Evolutionary conservation across 2,113 vertebrate species (phyloP), one percentile per base, ranked within the genome.

Genomic region (Cyprinodon variegatus): DNA sequence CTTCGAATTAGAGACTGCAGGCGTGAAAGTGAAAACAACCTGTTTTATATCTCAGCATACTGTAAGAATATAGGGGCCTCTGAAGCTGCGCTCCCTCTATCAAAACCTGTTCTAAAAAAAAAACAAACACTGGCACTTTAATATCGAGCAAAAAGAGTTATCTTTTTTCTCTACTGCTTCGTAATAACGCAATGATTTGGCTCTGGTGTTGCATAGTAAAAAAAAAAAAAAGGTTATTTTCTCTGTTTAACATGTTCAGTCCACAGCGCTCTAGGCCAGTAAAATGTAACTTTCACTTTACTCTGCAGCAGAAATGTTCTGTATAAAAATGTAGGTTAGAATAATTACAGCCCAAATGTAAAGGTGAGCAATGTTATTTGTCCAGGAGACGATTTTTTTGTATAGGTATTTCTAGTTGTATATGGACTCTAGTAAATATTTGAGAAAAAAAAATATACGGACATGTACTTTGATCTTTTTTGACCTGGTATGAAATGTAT

Each of bases 321-420:
- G 94, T 97, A 95, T 81, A 94, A 92, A 93, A 85, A 95, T 94
- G 93, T 96, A 98, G 96, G 94, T 94, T 97, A 97, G 95, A 91
- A 93, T 94, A 93, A 94, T 95, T 91, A 88, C 92, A 95, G 94
- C 93, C 95, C 95, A 86, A n/a, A 68, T 94, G 91, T 96, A 94
- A 93, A 90, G 95, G 95, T 96, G 95, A 86, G 95, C 96, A 94
- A 92, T 89, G 93, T 97, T 29, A 96, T 96, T 96, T 97, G 96
- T 96, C 95, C 95, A 95, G 95, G 95, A 97, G 95, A 95, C 94
- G 94, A 95, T 96, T 97, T 70, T 98, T 70, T 98, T 98, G 96
- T 98, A 98, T 97, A 98, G 96, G 96, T 96, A 98, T 98, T 98
- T 99, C 96, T 95, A 95, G 94, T 96, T 99, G 97, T 98, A 98